Evolutionary conservation across 2,113 vertebrate species (phyloP), one percentile per base, ranked within the genome.

Genomic region (Tretioscincus oriximinensis): DNA sequence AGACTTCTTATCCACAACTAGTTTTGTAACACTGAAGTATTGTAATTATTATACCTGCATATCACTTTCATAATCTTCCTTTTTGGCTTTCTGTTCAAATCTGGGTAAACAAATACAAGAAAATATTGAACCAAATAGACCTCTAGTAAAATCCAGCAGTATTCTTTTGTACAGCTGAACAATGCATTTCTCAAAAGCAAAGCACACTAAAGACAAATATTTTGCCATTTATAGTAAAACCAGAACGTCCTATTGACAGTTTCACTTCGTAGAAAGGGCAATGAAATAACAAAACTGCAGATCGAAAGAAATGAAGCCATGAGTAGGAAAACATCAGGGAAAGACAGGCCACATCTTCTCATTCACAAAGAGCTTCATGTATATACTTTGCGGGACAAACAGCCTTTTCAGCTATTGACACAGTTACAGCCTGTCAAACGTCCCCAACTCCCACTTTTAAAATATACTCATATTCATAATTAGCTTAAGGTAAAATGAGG

Each of bases 301-400:
- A 65, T 24, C 10, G 47, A 22, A 75, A 45, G 26, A 73, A 73
- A 74, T 8, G 49, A 29, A 75, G 51, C 5, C 28, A 28, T 81
- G 77, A 85, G 79, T 0, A 4, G 24, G 63, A 80, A 84, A 84
- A 10, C 72, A 88, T 67, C 77, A 76, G 74, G 83, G 28, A 87
- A 84, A 88, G 77, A 12, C 10, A 47, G 68, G 58, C n/a, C 64
- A 63, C 75, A 79, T 85, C 80, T 85, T 45, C 86, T 72, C 64
- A 77, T 7, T 26, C 45, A 35, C 1, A 76, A 26, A 2, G 29
- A 83, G 87, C 71, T n/a, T 66, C 24, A 86, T 90, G 87, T 85
- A 86, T 91, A 90, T n/a, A 0, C 54, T 64, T 29, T 84, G 2
- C 81, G 81, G 77, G 82, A 82, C 73, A 41, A 85, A 85, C 29